Percentiles rank a stretch among this genome's conserved stretches.
These are phyloP conservation scores for Uria aalge DNA, from an alignment of 2,113 vertebrate species.

Conservation along the genomic window DNA sequence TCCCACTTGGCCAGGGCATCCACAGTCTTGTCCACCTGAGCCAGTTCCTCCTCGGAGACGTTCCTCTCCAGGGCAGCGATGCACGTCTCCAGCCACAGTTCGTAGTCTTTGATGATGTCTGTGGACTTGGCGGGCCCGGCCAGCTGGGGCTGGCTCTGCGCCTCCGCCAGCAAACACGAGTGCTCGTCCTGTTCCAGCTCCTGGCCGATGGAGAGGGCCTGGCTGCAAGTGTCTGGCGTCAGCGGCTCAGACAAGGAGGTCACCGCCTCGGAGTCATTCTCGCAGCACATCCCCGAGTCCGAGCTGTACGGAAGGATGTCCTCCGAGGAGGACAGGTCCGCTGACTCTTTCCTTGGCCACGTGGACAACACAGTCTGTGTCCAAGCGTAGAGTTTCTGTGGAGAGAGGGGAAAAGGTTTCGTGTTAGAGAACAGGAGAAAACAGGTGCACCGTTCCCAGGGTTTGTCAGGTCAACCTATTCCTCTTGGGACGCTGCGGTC, in stretches of 20 bases:
- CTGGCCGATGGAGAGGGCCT: neutral
- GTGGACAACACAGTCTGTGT: slow-evolving; percentile 4
- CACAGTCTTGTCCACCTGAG: slow-evolving; percentile 56
- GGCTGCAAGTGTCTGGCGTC: slow-evolving; percentile 50
- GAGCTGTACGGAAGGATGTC: slow-evolving; percentile 53
- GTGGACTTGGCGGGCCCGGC: neutral
- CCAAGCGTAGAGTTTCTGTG: slow-evolving; percentile 69
- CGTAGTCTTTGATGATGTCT: slow-evolving; percentile 53
- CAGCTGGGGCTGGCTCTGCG: neutral
- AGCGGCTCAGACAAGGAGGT: slow-evolving; percentile 63
- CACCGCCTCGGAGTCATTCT: slow-evolving; percentile 61
- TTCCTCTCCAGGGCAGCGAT: slow-evolving; percentile 71
- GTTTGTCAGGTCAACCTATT: neutral
- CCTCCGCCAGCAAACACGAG: neutral
- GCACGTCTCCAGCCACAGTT: slow-evolving; percentile 70
- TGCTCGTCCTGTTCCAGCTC: slow-evolving; percentile 64
- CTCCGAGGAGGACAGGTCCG: slow-evolving; percentile 11
- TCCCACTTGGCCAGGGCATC: slow-evolving; percentile 68
- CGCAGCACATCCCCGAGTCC: slow-evolving; percentile 68
- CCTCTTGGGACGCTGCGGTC: rapidly evolving
- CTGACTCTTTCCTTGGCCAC: slow-evolving; percentile 8
- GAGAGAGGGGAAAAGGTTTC: neutral
- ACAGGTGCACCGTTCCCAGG: neutral
- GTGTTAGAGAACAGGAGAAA: neutral
- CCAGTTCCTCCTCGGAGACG: slow-evolving; percentile 67